Evolutionary conservation across 2,113 vertebrate genomes (phyloP).

Genomic region (Polyodon spathula): DNA sequence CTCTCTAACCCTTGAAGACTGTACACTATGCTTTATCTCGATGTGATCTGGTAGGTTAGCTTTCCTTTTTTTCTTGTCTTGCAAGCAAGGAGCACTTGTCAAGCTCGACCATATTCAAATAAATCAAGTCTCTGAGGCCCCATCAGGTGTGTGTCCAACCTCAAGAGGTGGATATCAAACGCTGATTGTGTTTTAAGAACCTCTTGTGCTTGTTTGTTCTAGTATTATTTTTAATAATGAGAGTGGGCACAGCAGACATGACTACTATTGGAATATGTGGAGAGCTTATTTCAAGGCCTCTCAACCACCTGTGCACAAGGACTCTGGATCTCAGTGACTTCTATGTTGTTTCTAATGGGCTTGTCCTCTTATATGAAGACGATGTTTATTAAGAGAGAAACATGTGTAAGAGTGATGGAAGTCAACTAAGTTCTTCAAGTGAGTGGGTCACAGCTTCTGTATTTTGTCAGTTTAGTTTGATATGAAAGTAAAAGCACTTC

Average conservation of each 20-base stretch:
- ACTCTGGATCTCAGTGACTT: slow-evolving; percentile 35
- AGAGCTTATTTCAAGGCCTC: slow-evolving; percentile 57
- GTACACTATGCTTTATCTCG: slow-evolving; percentile 22
- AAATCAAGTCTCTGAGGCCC: slow-evolving; percentile 61
- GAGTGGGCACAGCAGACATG: slow-evolving; percentile 52
- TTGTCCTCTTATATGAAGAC: not conserved
- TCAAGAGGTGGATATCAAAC: slow-evolving; percentile 57
- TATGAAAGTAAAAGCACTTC: too few species aligned
- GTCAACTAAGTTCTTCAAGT: not conserved
- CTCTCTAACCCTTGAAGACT: slow-evolving; percentile 44
- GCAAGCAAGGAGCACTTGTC: slow-evolving; percentile 52
- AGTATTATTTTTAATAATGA: slow-evolving; percentile 68
- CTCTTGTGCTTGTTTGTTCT: slow-evolving; percentile 54
- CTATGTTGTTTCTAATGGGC: not conserved
- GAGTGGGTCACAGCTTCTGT: too few species aligned
- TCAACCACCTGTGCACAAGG: slow-evolving; percentile 56
- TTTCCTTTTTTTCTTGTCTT: slow-evolving; percentile 15
- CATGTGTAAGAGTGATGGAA: not conserved
- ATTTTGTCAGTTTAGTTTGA: too few species aligned
- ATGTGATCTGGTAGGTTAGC: slow-evolving; percentile 34
- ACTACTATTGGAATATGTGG: slow-evolving; percentile 35
- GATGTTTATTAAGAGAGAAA: slow-evolving; percentile 3
- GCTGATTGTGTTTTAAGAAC: slow-evolving; percentile 63
- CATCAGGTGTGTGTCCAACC: slow-evolving; percentile 48
- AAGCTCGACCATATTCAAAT: slow-evolving; percentile 66